Evolutionary conservation across 2,113 vertebrate genomes (phyloP), one percentile per base, ranked within the genome.

Genomic region (Gymnobelideus leadbeateri): DNA sequence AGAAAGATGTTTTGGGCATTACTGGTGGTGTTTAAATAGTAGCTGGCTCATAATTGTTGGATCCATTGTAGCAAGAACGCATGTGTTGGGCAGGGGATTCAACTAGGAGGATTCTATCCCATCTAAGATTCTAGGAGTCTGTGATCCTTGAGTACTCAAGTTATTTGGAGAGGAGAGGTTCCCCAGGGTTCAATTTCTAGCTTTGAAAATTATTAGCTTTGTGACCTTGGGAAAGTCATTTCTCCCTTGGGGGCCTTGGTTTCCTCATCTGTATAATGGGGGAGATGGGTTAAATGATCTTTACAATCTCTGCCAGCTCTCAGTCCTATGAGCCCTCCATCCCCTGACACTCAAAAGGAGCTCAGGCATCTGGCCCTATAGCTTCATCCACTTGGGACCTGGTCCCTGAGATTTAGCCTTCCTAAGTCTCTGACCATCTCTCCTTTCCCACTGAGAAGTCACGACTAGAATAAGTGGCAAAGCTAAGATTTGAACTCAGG

Each of bases 1-100:
- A 8, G 28, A 94, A 93, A 31, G 51, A 9, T 0, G 1, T 11
- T 23, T 9, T 14, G 25, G 51, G 46, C 92, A 0, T 51, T 91
- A 25, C 43, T 7, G 89, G 61, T n/a, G 0, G 0, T 0, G 16
- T 28, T n/a, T 52, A 52, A 24, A 57, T 2, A 31, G 90, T 50
- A 54, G 84, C 53, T 91, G 4, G 50, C n/a, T 31, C 50, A 26
- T 19, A 61, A 16, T 1, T 37, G 50, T 1, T 51, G 55, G 37
- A 37, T 3, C 19, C 0, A 77, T n/a, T 6, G 14, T 50, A 61
- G 7, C 28, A 12, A 52, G n/a, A 19, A 46, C 8, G 0, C 2
- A 2, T 0, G 16, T 24, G 68, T 31, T 43, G 23, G 49, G 37
- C 51, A 49, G 16, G 43, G 47, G 46, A 16, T 57, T 89, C 52